Evolutionary conservation across 1,140 invertebrate species (phyloP).

Genomic region (Brachionus sp.): DNA sequence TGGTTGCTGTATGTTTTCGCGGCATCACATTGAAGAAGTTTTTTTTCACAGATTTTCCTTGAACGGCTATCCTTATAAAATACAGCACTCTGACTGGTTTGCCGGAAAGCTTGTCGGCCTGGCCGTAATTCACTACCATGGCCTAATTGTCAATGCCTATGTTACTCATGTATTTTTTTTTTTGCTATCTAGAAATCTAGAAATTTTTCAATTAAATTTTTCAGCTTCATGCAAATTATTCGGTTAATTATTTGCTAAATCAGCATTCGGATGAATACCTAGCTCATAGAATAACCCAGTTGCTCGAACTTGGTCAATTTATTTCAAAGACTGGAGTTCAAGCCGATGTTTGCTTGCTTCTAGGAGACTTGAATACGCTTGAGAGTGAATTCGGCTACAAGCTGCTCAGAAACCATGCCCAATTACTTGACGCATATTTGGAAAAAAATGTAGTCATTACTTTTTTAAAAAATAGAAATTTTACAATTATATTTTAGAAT

Average conservation of each 20-base stretch:
- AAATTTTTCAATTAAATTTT: neutral
- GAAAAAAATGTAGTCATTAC: neutral
- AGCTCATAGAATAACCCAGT: constrained; percentile 21
- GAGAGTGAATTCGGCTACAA: constrained; percentile 41
- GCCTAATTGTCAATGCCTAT: neutral
- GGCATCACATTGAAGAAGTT: neutral
- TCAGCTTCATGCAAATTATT: constrained; percentile 45
- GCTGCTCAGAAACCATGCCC: constrained; percentile 12
- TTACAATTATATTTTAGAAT: neutral
- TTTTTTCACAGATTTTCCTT: constrained; percentile 36
- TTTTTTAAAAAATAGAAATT: neutral
- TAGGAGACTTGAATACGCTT: constrained; percentile 42
- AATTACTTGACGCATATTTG: neutral
- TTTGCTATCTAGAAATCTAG: neutral
- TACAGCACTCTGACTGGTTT: constrained; percentile 44
- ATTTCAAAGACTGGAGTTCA: neutral
- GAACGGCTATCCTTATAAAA: constrained; percentile 44
- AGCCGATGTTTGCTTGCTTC: neutral
- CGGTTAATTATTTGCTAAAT: neutral
- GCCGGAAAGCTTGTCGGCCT: constrained; percentile 43
- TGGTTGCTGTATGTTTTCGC: constrained; percentile 44
- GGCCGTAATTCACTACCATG: neutral
- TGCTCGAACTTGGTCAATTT: constrained; percentile 44
- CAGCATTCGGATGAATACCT: constrained; percentile 23
- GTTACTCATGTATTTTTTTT: constrained; percentile 36